Base-by-base conservation (phyloP, 2,113 vertebrate species). In the Poicephalus meyeri region DNA sequence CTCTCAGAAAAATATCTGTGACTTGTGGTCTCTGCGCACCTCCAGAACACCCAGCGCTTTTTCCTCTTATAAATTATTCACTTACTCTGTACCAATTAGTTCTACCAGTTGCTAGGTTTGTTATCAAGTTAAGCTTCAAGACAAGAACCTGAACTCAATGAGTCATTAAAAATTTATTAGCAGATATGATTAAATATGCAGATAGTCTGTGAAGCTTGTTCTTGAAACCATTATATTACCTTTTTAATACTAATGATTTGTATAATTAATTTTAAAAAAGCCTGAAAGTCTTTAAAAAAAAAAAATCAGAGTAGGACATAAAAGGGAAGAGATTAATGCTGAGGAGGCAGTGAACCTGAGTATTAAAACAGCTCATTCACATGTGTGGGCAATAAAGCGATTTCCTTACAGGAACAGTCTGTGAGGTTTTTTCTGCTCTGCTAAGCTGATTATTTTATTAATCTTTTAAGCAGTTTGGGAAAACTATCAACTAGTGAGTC, bases 91-190 rank as follows among this genome's bases (percentile, higher is more conserved):
- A 98, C 98, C 98, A 98, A 98, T 98, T 98, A 98, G 98, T 98
- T 98, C 97, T 98, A 98, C 98, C 97, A 98, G 97, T 98, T 98
- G 98, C 97, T 98, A 97, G 96, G 97, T 98, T 98, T 98, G 97
- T 98, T 98, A 98, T 98, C 98, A 98, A 98, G 98, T 98, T 98
- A 98, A 98, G 97, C 98, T 98, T 98, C 97, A 98, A 98, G 97
- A 98, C 96, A 98, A 98, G 98, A 98, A 98, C 97, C 97, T 98
- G 97, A 97, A 98, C 97, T 97, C 97, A 96, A 96, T 96, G 96
- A 97, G 95, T 97, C 97, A 98, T 98, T 98, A 98, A 98, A 98
- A 98, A 98, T 98, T 98, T 98, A 98, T 98, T 97, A 97, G 97
- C 81, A 83, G 94, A 96, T 94, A 97, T 98, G 96, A 98, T 98